Evolutionary conservation across 2,797 vertebrate genomes (phyloP).

Genomic region (Eleutherodactylus coqui): DNA sequence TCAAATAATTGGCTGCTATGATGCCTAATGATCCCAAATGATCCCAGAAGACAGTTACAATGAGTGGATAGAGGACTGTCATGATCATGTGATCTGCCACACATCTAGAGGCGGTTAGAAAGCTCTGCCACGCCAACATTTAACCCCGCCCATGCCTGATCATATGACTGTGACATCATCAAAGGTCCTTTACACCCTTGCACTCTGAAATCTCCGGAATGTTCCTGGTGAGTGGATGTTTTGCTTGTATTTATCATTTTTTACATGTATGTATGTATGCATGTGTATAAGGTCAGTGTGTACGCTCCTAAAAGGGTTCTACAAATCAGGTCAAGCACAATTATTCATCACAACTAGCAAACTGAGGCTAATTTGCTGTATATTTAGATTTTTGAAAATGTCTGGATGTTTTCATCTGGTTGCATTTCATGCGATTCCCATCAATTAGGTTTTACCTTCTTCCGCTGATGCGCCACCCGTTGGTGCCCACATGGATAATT

Average conservation of each 20-base stretch:
- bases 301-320: not conserved
- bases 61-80: not conserved
- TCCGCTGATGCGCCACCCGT: too few relatives aligned
- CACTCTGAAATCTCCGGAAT: not conserved
- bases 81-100: not conserved
- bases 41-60: not conserved
- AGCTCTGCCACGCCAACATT: not conserved
- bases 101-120: not conserved
- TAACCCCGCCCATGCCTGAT: not conserved
- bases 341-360: too few relatives aligned
- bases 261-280: not conserved
- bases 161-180: conserved; percentile 4
- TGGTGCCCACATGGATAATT: too few relatives aligned
- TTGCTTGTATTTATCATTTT: not conserved
- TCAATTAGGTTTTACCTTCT: too few relatives aligned
- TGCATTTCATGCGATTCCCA: too few relatives aligned
- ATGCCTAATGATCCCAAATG: not conserved
- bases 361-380: too few relatives aligned
- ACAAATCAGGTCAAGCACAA: too few relatives aligned
- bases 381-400: too few relatives aligned
- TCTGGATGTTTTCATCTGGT: too few relatives aligned
- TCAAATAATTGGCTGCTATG: not conserved
- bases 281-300: not conserved
- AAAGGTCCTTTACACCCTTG: not conserved
- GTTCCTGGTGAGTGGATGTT: not conserved